phyloP scores from a whole-genome alignment of 2,888 invertebrate genomes.

The Frankliniella intonsa region DNA sequence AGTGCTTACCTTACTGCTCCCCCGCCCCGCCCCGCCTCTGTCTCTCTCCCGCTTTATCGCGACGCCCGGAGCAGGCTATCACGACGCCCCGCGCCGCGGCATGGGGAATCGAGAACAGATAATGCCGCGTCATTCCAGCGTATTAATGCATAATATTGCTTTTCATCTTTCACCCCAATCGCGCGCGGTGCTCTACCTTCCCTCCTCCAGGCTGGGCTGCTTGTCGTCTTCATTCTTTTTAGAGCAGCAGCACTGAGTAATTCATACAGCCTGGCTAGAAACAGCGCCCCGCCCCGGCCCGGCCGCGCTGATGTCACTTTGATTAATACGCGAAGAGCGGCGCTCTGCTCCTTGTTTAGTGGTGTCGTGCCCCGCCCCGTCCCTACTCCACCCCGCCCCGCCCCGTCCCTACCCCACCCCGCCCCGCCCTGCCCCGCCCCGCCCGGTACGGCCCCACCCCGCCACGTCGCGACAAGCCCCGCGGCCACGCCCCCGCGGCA shows the following conservation, averaged over 20 bases:
- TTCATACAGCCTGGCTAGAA: not conserved
- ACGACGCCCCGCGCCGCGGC: not conserved
- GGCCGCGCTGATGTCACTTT: not conserved
- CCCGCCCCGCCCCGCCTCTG: not conserved
- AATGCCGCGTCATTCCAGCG: not conserved
- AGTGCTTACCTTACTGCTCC: not conserved
- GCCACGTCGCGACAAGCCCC: too few species aligned
- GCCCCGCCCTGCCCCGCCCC: too few species aligned
- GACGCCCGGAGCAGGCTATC: not conserved
- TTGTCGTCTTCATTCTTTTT: not conserved
- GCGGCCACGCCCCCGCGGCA: too few species aligned
- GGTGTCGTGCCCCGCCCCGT: not conserved
- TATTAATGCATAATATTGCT: conserved; percentile 11
- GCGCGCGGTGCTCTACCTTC: not conserved
- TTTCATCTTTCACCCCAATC: not conserved
- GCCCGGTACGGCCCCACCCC: too few species aligned
- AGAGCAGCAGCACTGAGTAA: not conserved
- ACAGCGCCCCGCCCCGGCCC: not conserved
- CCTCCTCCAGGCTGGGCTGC: not conserved
- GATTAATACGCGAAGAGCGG: not conserved
- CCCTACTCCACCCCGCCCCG: not conserved
- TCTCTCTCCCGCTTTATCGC: not conserved
- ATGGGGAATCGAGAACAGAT: conserved; percentile 15
- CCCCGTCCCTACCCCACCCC: too few species aligned
- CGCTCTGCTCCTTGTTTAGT: not conserved